Percentiles rank a stretch among this genome's conserved stretches.
phyloP scores from a whole-genome alignment of 2,113 vertebrate species.

The Leiothrix lutea region DNA sequence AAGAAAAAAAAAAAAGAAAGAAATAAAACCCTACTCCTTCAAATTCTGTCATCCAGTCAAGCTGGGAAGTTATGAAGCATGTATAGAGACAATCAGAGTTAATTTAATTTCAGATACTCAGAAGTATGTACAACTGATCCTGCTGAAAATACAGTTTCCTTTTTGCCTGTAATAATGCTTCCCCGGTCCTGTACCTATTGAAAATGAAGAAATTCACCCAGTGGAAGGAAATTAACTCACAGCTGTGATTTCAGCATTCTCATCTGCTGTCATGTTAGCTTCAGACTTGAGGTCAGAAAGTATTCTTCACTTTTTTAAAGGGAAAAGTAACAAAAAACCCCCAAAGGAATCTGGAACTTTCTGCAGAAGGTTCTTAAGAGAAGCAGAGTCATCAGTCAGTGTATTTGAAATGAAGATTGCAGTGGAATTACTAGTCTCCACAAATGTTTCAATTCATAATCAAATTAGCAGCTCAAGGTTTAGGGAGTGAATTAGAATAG shows the following conservation, averaged over 20 bases:
- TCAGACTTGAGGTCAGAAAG: background rate
- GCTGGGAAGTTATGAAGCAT: background rate
- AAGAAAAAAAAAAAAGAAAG: background rate
- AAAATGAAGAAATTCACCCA: background rate
- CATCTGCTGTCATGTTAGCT: background rate
- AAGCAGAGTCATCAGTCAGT: background rate
- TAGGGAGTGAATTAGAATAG: constrained; percentile 27
- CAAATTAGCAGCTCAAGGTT: constrained; percentile 28
- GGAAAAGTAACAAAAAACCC: background rate
- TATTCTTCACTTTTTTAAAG: background rate
- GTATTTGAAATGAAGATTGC: constrained; percentile 6
- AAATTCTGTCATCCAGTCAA: background rate
- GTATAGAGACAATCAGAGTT: background rate
- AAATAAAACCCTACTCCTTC: background rate
- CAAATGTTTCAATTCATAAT: constrained; percentile 58
- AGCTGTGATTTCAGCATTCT: background rate
- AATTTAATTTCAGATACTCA: background rate
- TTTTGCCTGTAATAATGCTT: background rate
- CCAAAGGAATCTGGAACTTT: background rate
- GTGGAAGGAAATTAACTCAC: background rate
- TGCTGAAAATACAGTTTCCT: background rate
- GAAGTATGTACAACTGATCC: background rate
- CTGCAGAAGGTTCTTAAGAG: background rate
- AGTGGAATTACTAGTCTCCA: background rate
- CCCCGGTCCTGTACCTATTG: background rate